These are phyloP conservation scores for Picus viridis DNA, from an alignment of 2,797 vertebrate species.

Conservation along the genomic window DNA sequence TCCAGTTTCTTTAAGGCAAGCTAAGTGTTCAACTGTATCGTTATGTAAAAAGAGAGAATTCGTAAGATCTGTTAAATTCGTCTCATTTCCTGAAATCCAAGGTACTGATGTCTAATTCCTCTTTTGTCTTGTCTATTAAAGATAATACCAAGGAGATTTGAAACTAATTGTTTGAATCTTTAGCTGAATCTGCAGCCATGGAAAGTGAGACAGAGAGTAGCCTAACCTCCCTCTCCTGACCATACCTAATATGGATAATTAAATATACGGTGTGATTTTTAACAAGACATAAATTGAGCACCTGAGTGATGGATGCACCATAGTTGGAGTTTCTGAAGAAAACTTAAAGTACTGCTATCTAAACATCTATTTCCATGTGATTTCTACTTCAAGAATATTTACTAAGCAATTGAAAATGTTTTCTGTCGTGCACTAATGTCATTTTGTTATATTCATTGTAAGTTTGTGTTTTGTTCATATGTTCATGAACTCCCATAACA, in stretches of 20 bases:
- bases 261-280: background rate
- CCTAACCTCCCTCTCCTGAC: background rate
- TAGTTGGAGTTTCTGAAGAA: background rate
- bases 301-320: background rate
- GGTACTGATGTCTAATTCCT: background rate
- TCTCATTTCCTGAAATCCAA: background rate
- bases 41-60: background rate
- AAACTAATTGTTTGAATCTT: background rate
- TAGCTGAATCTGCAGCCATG: background rate
- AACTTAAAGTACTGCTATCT: background rate
- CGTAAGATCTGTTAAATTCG: background rate
- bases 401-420: background rate
- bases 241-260: background rate
- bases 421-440: background rate
- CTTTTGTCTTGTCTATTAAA: slow-evolving; percentile 6
- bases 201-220: background rate
- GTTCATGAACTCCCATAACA: background rate
- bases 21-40: background rate
- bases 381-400: background rate
- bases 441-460: background rate
- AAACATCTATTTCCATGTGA: background rate
- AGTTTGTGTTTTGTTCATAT: background rate
- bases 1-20: background rate
- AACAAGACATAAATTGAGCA: background rate
- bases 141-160: background rate